Percentiles rank a stretch among this genome's conserved stretches.
Conservation (phyloP, 2,113 vertebrate genomes). For the Poeciliopsis retropinna region DNA sequence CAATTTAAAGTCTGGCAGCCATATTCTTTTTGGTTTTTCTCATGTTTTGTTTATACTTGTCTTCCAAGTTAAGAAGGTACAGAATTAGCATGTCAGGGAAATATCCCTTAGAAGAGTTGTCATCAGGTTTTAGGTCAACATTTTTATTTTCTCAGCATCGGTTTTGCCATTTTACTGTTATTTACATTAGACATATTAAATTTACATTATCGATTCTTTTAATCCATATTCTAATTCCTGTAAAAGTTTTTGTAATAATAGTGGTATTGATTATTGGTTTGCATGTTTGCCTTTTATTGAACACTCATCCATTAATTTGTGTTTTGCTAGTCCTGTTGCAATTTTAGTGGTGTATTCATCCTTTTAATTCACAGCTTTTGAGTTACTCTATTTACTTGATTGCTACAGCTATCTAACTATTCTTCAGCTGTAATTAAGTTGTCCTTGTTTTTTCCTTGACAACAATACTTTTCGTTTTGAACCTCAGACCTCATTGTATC, state of each 20-base stretch:
- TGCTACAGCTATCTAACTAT: not conserved
- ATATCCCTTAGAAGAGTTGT: not conserved
- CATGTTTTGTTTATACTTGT: constrained; percentile 33
- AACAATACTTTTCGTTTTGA: not conserved
- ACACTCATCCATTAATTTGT: not conserved
- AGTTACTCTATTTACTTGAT: not conserved
- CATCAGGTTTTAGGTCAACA: not conserved
- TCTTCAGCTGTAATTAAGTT: not conserved
- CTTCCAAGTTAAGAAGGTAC: constrained; percentile 21
- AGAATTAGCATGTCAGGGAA: constrained; percentile 9
- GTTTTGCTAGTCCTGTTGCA: not conserved
- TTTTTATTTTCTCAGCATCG: not conserved
- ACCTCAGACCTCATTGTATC: not conserved
- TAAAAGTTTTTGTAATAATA: too few species aligned
- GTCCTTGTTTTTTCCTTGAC: not conserved
- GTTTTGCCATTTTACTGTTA: too few species aligned
- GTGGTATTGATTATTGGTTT: not conserved
- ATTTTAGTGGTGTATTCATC: not conserved
- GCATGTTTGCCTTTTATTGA: not conserved
- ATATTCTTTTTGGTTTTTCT: constrained; percentile 18
- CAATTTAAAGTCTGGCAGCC: constrained; percentile 18
- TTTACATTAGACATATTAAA: too few species aligned
- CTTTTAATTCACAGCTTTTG: not conserved
- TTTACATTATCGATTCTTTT: not conserved
- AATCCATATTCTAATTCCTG: not conserved